phyloP scores from a whole-genome alignment of 2,888 invertebrate species.

The Drosophila borealis region DNA sequence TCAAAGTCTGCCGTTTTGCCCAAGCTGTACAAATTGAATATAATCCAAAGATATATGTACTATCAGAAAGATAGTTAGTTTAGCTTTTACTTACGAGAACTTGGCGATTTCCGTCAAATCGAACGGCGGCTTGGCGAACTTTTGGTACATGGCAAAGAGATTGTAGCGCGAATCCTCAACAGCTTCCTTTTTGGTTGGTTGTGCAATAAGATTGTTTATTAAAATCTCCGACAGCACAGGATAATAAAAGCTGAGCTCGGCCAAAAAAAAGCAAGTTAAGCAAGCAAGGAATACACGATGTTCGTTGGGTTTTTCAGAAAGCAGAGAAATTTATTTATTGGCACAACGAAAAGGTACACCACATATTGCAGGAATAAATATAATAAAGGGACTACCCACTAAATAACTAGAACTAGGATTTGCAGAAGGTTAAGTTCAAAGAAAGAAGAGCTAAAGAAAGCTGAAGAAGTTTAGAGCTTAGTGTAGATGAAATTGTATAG shows the following conservation, averaged over 20 bases:
- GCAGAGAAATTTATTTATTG: slow-evolving; percentile 56
- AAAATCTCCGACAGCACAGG: slow-evolving; percentile 26
- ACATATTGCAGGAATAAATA: slow-evolving; percentile 60
- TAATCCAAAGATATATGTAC: neutral
- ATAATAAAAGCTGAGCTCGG: slow-evolving; percentile 24
- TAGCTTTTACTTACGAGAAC: slow-evolving; percentile 81
- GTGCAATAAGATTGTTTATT: slow-evolving; percentile 48
- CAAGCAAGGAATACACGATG: slow-evolving; percentile 59
- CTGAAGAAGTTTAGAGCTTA: neutral
- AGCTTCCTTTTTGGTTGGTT: slow-evolving; percentile 74
- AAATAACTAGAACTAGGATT: slow-evolving; percentile 37
- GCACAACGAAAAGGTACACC: slow-evolving; percentile 57
- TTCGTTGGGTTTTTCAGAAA: slow-evolving; percentile 51
- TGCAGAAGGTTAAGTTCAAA: neutral
- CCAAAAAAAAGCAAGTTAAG: slow-evolving; percentile 25
- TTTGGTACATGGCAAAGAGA: slow-evolving; percentile 85
- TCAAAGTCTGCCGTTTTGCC: slow-evolving; percentile 84
- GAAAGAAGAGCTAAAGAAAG: neutral
- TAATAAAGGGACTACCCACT: slow-evolving; percentile 35
- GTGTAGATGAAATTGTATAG: neutral
- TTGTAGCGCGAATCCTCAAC: slow-evolving; percentile 84
- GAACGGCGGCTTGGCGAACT: slow-evolving; percentile 84
- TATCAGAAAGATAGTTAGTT: neutral
- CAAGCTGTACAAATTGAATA: slow-evolving; percentile 50
- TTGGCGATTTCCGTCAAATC: slow-evolving; percentile 84